Percentiles rank a stretch among this genome's conserved stretches.
These are phyloP conservation scores for Semibalanus balanoides DNA, from an alignment of 1,140 invertebrate genomes.

Conservation along the genomic window DNA sequence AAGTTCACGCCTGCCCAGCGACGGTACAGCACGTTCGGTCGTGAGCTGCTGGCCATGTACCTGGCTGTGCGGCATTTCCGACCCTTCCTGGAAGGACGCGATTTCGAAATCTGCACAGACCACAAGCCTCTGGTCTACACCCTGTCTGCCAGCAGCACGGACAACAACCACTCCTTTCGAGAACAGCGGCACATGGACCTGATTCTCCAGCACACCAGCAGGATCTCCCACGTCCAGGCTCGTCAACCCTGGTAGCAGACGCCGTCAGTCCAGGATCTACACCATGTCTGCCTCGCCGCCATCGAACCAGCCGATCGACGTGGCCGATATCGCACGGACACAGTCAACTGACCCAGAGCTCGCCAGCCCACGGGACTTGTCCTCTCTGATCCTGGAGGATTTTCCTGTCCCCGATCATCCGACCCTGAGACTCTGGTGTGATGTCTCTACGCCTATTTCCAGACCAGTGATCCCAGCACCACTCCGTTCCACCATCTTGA, in stretches of 20 bases:
- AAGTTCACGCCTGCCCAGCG: constrained; percentile 14
- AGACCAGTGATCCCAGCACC: no score
- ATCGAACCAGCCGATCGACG: no score
- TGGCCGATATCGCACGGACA: no score
- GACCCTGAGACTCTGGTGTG: no score
- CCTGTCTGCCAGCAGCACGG: constrained; percentile 14
- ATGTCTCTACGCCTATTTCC: no score
- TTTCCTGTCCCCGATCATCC: no score
- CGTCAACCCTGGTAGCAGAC: constrained; percentile 14
- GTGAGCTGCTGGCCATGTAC: constrained; percentile 20
- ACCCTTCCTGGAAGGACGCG: constrained; percentile 22
- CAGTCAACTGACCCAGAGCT: no score
- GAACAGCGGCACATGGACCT: constrained; percentile 15
- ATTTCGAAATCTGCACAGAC: constrained; percentile 24
- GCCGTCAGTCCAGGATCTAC: constrained; percentile 8
- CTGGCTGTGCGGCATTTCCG: constrained; percentile 22
- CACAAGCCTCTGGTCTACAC: constrained; percentile 24
- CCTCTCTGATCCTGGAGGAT: no score
- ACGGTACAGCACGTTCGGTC: constrained; percentile 18
- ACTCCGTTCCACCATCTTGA: no score
- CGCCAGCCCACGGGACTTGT: no score
- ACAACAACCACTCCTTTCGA: constrained; percentile 17
- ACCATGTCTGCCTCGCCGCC: background rate
- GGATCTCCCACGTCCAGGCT: constrained; percentile 7
- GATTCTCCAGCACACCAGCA: constrained; percentile 7